These are phyloP conservation scores for Dolomedes plantarius DNA, from an alignment of 2,888 invertebrate species.

Conservation along the genomic window DNA sequence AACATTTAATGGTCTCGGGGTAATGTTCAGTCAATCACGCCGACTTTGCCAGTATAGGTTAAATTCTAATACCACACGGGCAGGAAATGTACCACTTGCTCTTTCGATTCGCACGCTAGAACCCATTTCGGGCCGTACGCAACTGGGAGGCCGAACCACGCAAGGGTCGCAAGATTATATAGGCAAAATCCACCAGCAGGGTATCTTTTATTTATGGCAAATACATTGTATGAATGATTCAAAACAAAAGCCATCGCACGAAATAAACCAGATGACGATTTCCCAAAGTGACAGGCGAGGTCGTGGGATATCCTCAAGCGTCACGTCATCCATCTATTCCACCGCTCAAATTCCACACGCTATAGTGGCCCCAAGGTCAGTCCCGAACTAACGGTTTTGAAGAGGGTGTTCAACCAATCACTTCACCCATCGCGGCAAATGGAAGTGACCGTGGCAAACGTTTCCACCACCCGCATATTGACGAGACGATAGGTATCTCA, in stretches of 20 bases:
- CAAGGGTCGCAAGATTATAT: not conserved
- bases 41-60: too few relatives aligned
- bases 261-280: constrained; percentile 7
- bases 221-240: not conserved
- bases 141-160: too few relatives aligned
- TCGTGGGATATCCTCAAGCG: not conserved
- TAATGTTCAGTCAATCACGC: too few relatives aligned
- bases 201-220: not conserved
- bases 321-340: not conserved
- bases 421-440: not conserved
- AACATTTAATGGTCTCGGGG: too few relatives aligned
- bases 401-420: constrained; percentile 16
- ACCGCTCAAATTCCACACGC: constrained; percentile 3
- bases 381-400: constrained; percentile 1
- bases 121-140: too few relatives aligned
- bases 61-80: too few relatives aligned
- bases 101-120: too few relatives aligned
- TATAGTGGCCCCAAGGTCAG: not conserved
- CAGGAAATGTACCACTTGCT: too few relatives aligned
- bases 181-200: not conserved
- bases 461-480: constrained; percentile 5
- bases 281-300: not conserved
- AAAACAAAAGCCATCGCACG: not conserved
- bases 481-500: not conserved
- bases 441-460: not conserved